Evolutionary conservation across 1,140 invertebrate species (phyloP).

Genomic region (Diploscapter pachys): DNA sequence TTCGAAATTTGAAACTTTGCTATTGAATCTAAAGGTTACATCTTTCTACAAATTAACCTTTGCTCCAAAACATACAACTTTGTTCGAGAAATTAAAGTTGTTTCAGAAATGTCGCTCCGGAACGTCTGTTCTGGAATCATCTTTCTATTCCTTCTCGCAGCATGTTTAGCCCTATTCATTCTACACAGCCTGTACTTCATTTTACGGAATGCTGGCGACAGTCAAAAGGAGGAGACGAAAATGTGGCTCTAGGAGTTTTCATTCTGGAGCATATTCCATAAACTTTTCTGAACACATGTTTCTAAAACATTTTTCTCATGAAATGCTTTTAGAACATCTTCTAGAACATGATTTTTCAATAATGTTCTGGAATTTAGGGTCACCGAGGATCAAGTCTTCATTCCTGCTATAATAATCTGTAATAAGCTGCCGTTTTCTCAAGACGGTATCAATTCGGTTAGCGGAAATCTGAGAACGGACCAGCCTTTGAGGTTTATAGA

Average conservation of each 20-base stretch:
- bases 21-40: too few species aligned
- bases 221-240: constrained; percentile 22
- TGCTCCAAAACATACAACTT: too few species aligned
- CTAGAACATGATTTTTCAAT: not conserved
- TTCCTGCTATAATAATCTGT: constrained; percentile 33
- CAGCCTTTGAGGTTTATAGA: constrained; percentile 20
- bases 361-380: constrained; percentile 19
- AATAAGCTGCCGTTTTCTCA: constrained; percentile 37
- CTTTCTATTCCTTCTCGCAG: constrained; percentile 27
- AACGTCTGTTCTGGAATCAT: not conserved
- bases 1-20: too few species aligned
- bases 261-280: not conserved
- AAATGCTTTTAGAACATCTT: not conserved
- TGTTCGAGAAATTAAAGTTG: too few species aligned
- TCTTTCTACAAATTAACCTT: too few species aligned
- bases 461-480: constrained; percentile 25
- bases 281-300: not conserved
- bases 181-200: constrained; percentile 36
- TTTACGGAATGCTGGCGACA: constrained; percentile 27
- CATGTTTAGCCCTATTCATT: constrained; percentile 29
- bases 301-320: not conserved
- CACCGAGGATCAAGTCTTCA: constrained; percentile 19
- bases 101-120: too few species aligned
- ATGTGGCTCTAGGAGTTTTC: constrained; percentile 15
- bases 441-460: constrained; percentile 29